Percentiles rank a stretch among this genome's conserved stretches.
These are phyloP conservation scores for Neolamprologus fasciatus DNA, from an alignment of 2,113 vertebrate species.

Conservation along the genomic window DNA sequence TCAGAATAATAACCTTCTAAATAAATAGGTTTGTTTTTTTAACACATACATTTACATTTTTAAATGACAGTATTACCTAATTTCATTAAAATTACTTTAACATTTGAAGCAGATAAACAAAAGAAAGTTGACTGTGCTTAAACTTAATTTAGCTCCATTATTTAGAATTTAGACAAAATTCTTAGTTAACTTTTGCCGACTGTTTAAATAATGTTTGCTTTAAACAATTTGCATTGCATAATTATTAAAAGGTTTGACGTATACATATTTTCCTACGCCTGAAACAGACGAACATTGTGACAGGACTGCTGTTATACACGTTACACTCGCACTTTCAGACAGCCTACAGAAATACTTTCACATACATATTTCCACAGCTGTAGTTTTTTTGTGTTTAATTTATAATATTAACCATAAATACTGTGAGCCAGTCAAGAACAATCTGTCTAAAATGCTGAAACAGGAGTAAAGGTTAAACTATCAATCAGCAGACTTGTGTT, in stretches of 20 bases:
- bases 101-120: neutral
- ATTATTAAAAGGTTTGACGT: neutral
- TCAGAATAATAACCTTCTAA: neutral
- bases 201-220: neutral
- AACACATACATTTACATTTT: neutral
- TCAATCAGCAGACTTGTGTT: neutral
- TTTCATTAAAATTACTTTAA: neutral
- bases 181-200: accelerated
- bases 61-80: neutral
- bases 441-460: neutral
- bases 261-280: neutral
- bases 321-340: accelerated
- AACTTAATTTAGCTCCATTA: neutral
- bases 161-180: neutral
- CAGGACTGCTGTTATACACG: neutral
- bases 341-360: neutral
- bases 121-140: neutral
- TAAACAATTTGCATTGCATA: neutral
- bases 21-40: neutral
- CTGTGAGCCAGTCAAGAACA: neutral
- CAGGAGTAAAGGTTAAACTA: neutral
- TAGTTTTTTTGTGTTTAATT: neutral
- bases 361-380: neutral
- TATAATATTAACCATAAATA: neutral
- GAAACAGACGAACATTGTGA: accelerated